These are phyloP conservation scores for Clangula hyemalis DNA, from an alignment of 2,797 vertebrate genomes.

Conservation along the genomic window DNA sequence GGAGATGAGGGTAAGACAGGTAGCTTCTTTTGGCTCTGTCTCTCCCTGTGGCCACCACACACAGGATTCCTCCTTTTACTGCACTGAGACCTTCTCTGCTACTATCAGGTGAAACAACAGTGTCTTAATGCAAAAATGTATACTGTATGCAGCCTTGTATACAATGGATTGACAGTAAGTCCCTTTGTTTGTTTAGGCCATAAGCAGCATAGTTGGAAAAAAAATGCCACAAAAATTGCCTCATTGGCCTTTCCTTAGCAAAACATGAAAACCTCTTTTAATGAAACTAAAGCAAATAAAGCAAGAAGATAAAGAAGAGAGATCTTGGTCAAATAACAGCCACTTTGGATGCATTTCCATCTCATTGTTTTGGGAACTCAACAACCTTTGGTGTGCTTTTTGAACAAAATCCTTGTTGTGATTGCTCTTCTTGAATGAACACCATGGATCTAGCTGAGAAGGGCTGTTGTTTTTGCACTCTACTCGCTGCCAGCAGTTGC, in stretches of 20 bases:
- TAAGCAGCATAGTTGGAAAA: not conserved
- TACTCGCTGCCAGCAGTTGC: not conserved
- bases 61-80: not conserved
- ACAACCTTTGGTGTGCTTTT: fast-evolving
- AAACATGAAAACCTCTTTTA: not conserved
- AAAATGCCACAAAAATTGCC: not conserved
- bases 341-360: not conserved
- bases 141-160: not conserved
- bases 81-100: not conserved
- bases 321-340: not conserved
- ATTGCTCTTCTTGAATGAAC: not conserved
- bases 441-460: fast-evolving
- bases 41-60: not conserved
- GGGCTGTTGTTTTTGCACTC: fast-evolving
- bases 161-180: not conserved
- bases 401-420: fast-evolving
- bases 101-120: not conserved
- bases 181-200: not conserved
- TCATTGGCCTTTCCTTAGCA: not conserved
- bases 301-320: not conserved
- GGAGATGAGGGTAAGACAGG: not conserved
- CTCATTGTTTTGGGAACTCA: not conserved
- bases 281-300: not conserved
- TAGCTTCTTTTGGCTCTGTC: not conserved
- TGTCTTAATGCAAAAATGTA: not conserved